Evolutionary conservation across 2,888 invertebrate species (phyloP), one percentile per base, ranked within the genome.

Genomic region (Pristionchus japonicus): DNA sequence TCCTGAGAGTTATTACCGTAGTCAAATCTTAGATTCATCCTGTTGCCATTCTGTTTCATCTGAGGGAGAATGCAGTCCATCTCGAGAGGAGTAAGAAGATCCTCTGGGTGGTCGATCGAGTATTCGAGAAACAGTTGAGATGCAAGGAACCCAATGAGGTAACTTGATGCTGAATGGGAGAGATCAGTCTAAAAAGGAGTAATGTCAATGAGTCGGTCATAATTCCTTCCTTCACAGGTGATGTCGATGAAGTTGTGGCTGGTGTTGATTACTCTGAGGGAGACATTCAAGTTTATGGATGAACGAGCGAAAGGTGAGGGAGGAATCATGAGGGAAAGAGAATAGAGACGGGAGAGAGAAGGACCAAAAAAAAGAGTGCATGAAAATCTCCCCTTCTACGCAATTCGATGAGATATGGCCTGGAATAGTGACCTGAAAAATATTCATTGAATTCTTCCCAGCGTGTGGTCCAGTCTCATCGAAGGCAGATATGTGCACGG

Each of bases 121-220:
- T 99, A 96, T 96, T 97, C 93, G 97, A 97, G 93, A 96, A 96
- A 92, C 97, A 98, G 95, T 97, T 98, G 96, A 97, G 97, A 90
- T 96, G 57, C 95, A 96, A 94, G 64, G 97, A 98, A 90, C 96
- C 96, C 1, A 98, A 98, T 94, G 98, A 98, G 95, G 43, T 96
- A 17, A 13, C 3, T 13, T n/a, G n/a, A n/a, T n/a, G n/a, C n/a
- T n/a, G n/a, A n/a, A n/a, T n/a, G n/a, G n/a, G n/a, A n/a, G n/a
- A n/a, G n/a, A n/a, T n/a, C n/a, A n/a, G n/a, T n/a, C 20, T 23
- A 23, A n/a, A 4, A 23, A 57, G 57, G 9, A 15, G 7, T 83
- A 27, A 9, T 96, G 96, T 97, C 20, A 13, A 20, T 57, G 31
- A 13, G 27, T 34, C 40, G 43, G 17, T 11, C 15, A 13, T 77